Percentiles rank a stretch among this genome's conserved stretches.
Evolutionary conservation across 1,140 invertebrate genomes (phyloP).

Genomic region (Periplaneta americana): DNA sequence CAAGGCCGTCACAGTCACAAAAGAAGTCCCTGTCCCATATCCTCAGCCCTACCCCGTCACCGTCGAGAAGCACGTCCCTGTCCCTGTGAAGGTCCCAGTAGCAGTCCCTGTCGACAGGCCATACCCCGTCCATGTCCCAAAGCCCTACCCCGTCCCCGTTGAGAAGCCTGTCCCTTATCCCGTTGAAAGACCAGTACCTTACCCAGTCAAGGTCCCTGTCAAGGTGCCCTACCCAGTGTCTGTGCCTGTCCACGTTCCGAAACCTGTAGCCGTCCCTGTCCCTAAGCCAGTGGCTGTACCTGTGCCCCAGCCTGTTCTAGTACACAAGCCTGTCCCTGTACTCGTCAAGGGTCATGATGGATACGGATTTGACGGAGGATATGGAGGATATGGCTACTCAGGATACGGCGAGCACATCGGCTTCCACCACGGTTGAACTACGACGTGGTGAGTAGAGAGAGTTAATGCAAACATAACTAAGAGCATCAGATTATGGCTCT

Average conservation of each 20-base stretch:
- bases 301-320: not conserved
- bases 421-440: not conserved
- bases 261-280: slow-evolving; percentile 19
- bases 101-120: slow-evolving; percentile 25
- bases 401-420: not conserved
- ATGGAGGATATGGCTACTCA: not conserved
- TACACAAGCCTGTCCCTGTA: slow-evolving; percentile 1
- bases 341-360: not conserved
- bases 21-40: slow-evolving; percentile 21
- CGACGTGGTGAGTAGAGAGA: not conserved
- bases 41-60: slow-evolving; percentile 23
- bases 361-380: not conserved
- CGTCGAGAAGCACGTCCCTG: slow-evolving; percentile 23
- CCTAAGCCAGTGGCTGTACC: slow-evolving; percentile 9
- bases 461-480: no score
- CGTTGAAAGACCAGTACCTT: slow-evolving; percentile 22
- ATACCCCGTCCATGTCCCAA: slow-evolving; percentile 25
- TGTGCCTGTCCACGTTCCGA: slow-evolving; percentile 20
- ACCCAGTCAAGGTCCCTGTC: slow-evolving; percentile 18
- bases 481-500: no score
- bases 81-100: slow-evolving; percentile 13
- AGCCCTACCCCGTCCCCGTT: slow-evolving; percentile 24
- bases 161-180: slow-evolving; percentile 23
- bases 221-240: slow-evolving; percentile 24
- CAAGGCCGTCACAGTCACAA: not conserved